Evolutionary conservation across 2,888 invertebrate genomes (phyloP).

Genomic region (Ommatoiulus sabulosus): DNA sequence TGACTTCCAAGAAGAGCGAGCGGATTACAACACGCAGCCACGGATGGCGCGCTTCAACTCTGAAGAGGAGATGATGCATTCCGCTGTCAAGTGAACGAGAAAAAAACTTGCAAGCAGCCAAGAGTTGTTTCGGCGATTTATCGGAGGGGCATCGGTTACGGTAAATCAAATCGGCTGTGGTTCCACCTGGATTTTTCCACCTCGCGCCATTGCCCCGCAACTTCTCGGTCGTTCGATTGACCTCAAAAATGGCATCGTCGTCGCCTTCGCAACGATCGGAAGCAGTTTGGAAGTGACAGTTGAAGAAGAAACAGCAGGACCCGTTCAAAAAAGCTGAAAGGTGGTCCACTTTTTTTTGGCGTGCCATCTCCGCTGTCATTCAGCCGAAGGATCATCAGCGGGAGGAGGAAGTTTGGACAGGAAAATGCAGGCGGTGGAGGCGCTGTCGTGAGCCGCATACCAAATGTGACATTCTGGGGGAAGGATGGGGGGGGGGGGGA

Average conservation of each 20-base stretch:
- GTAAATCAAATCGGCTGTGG: not conserved
- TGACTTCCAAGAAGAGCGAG: not conserved
- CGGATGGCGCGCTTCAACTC: not conserved
- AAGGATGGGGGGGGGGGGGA: no score
- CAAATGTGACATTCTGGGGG: not conserved
- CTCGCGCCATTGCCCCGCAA: not conserved
- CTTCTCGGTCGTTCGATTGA: not conserved
- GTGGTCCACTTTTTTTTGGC: slow-evolving; percentile 25
- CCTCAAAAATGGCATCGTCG: slow-evolving; percentile 14
- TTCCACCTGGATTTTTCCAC: not conserved
- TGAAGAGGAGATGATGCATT: slow-evolving; percentile 4
- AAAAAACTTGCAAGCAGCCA: no score
- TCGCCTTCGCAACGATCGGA: not conserved
- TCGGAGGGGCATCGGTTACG: slow-evolving; percentile 40
- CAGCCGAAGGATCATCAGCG: slow-evolving; percentile 22
- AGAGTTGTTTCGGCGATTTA: slow-evolving; percentile 27
- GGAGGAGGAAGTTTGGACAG: slow-evolving; percentile 31
- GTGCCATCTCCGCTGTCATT: slow-evolving; percentile 5
- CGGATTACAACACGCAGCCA: not conserved
- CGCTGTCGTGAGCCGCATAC: slow-evolving; percentile 8
- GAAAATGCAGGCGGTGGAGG: slow-evolving; percentile 6
- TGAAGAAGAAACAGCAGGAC: slow-evolving; percentile 39
- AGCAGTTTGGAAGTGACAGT: slow-evolving; percentile 9
- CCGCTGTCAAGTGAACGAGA: not conserved
- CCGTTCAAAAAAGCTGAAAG: slow-evolving; percentile 7